Base-by-base conservation (phyloP, 1,140 invertebrate genomes). In the Eufriesea mexicana region DNA sequence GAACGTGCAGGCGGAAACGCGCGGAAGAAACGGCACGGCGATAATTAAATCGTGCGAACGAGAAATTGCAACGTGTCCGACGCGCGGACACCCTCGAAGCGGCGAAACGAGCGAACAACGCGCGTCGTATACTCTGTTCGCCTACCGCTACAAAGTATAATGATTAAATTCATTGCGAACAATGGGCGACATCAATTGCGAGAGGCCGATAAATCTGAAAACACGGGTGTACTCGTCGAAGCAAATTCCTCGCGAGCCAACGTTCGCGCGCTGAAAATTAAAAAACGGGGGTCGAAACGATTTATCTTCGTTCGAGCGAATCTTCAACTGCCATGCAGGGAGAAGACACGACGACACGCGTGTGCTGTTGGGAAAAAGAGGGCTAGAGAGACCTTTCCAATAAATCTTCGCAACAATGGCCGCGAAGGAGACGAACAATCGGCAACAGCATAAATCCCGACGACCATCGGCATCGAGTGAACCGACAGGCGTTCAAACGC, bases 381-480 rank as follows among this genome's bases (percentile, higher is more conserved):
- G 7, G 25, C 2, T 4, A 23, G 6, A 6, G 18, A 23, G 35
- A 25, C n/a, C 20, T 59, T 25, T 42, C n/a, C 73, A 35, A 75
- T 75, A 47, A 75, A 75, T 75, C 59, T 1, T 35, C 10, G 74
- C 18, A 35, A 51, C 61, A 76, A 64, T 47, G 20, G 42, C 51
- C 25, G 59, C 28, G 74, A 76, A 76, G 74, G 42, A 35, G 61
- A 57, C 74, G 74, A 76, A 76, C 59, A 49, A 75, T 75, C 47
- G 45, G 18, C 25, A 49, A 9, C 74, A 16, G 23, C 23, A 47
- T 74, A 74, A 74, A 74, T 74, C 71, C 5, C 14, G 12, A n/a
- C n/a, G n/a, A n/a, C n/a, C 2, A 0, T 23, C 71, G 54, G 18
- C 10, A 9, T 5, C 5, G 16, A 51, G 8, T 0, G 16, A 10